A percentile compares a stretch with the other conserved stretches of the same genome.
These are phyloP conservation scores for Speoplatyrhinus poulsoni DNA, from an alignment of 2,113 vertebrate species.

Conservation along the genomic window DNA sequence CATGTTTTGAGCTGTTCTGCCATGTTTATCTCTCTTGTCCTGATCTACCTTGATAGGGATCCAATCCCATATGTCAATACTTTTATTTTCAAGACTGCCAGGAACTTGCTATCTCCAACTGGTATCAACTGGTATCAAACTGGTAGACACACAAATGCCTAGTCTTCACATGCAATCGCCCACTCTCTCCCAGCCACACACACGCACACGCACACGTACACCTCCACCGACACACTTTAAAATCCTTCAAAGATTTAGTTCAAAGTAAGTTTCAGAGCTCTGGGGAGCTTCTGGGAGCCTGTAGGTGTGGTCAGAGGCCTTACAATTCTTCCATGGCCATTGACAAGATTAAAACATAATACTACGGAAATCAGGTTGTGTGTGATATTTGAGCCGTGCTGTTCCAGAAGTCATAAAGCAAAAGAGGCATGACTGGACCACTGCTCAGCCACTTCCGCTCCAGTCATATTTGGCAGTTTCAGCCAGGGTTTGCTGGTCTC, in stretches of 20 bases:
- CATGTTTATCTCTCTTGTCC: slow-evolving; percentile 21
- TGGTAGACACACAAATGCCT: slow-evolving; percentile 31
- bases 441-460: slow-evolving; percentile 15
- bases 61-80: slow-evolving; percentile 31
- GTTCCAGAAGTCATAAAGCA: slow-evolving; percentile 6
- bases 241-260: slow-evolving; percentile 1
- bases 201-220: background rate
- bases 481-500: background rate
- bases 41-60: slow-evolving; percentile 21
- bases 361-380: background rate
- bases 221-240: background rate
- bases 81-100: slow-evolving; percentile 49
- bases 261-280: background rate
- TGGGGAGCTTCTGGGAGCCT: slow-evolving; percentile 1
- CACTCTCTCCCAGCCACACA: background rate
- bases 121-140: slow-evolving; percentile 5
- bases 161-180: slow-evolving; percentile 7
- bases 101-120: slow-evolving; percentile 40
- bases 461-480: slow-evolving; percentile 55
- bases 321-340: slow-evolving; percentile 1
- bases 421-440: slow-evolving; percentile 17
- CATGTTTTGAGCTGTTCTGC: slow-evolving; percentile 33
- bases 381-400: slow-evolving; percentile 12
- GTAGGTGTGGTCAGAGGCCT: background rate
- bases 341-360: slow-evolving; percentile 12